Conservation (phyloP, 2,113 vertebrate species). For the Ochotona princeps region DNA sequence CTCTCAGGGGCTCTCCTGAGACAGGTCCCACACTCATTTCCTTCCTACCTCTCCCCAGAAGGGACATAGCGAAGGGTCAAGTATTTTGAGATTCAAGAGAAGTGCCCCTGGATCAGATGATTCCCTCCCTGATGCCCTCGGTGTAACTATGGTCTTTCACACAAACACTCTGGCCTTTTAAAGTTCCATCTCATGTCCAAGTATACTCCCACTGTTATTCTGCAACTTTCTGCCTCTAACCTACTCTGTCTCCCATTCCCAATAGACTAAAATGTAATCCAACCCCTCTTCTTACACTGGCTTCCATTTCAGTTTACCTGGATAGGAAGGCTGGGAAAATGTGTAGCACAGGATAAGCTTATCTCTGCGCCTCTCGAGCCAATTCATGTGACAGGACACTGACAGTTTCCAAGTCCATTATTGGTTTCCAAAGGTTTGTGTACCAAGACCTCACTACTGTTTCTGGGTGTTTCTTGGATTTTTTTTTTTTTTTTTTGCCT, state of each 20-base stretch:
- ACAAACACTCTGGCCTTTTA: neutral
- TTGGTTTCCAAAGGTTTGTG: constrained; percentile 32
- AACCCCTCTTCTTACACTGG: neutral
- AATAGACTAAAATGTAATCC: neutral
- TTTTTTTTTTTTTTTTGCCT: neutral
- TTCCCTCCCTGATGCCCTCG: neutral
- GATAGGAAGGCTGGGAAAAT: neutral
- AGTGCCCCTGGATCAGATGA: neutral
- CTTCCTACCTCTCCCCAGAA: neutral
- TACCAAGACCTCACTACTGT: constrained; percentile 27
- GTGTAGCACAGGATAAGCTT: neutral
- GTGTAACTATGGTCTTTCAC: neutral
- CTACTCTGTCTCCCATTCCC: neutral
- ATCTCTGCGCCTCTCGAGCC: neutral
- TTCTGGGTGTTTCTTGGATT: neutral
- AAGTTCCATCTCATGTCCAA: neutral
- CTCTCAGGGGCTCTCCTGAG: neutral
- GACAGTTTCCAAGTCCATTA: neutral
- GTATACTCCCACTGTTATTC: neutral
- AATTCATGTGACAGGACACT: neutral
- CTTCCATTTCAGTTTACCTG: neutral
- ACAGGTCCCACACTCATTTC: neutral
- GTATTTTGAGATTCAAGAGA: neutral
- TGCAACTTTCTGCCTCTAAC: neutral
- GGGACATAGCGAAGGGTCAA: neutral